Conservation (phyloP, 2,797 vertebrate genomes). For the Hydrophis major region DNA sequence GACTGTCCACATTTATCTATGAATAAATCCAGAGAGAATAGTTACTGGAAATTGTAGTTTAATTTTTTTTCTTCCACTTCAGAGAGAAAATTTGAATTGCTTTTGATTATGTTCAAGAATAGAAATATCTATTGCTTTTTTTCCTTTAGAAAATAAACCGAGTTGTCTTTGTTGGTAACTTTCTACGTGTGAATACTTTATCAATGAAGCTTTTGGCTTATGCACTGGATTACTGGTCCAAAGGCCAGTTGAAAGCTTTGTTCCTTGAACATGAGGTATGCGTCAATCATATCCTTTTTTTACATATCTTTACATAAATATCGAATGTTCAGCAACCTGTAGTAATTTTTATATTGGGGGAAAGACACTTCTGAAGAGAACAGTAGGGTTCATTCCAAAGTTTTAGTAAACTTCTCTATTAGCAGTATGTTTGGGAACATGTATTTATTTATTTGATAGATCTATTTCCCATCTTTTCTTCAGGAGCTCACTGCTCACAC, state of each 20-base stretch:
- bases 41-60: background rate
- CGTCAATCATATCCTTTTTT: background rate
- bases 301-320: background rate
- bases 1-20: background rate
- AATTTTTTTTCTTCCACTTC: slow-evolving; percentile 8
- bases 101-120: slow-evolving; percentile 10
- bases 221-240: slow-evolving; percentile 84
- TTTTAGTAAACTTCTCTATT: background rate
- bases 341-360: background rate
- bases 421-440: background rate
- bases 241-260: slow-evolving; percentile 81
- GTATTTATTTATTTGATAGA: background rate
- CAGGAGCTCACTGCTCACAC: background rate
- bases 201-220: slow-evolving; percentile 84
- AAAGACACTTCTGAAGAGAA: background rate
- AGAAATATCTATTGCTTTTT: slow-evolving; percentile 37
- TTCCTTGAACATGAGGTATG: slow-evolving; percentile 83
- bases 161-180: slow-evolving; percentile 84
- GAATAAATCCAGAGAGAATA: background rate
- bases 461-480: background rate
- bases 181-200: slow-evolving; percentile 81
- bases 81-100: slow-evolving; percentile 22
- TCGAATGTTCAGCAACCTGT: background rate
- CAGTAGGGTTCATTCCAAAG: background rate
- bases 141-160: slow-evolving; percentile 78